A percentile compares a stretch with the other conserved stretches of the same genome.
phyloP scores from a whole-genome alignment of 2,113 vertebrate species.

The Camarhynchus parvulus region DNA sequence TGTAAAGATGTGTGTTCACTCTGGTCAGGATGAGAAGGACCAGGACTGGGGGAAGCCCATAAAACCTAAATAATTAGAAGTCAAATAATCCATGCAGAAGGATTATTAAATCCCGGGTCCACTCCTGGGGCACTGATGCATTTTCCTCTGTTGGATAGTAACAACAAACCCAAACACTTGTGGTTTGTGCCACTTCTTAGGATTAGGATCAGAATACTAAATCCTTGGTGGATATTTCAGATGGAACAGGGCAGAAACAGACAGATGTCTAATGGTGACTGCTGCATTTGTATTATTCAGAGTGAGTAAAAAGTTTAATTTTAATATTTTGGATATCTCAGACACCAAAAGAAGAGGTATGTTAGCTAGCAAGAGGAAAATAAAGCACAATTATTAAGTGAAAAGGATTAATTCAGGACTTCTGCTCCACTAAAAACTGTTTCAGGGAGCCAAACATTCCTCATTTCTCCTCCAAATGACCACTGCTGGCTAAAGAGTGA shows the following conservation, averaged over 20 bases:
- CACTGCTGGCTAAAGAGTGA: not conserved
- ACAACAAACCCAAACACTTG: not conserved
- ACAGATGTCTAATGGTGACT: not conserved
- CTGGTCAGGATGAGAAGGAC: not conserved
- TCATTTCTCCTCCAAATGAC: not conserved
- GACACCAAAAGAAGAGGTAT: not conserved
- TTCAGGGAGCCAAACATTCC: not conserved
- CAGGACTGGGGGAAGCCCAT: not conserved
- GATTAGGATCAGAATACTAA: not conserved
- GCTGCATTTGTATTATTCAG: not conserved
- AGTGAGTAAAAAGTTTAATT: not conserved
- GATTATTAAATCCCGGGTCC: not conserved
- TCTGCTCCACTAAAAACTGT: not conserved
- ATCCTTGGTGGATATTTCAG: not conserved
- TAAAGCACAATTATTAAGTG: not conserved
- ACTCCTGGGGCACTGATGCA: not conserved
- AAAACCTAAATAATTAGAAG: not conserved
- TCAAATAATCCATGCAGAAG: not conserved
- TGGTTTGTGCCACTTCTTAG: not conserved
- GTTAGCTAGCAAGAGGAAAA: not conserved
- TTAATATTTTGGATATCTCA: not conserved
- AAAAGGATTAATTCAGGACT: not conserved
- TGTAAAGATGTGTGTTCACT: not conserved
- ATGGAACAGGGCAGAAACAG: not conserved
- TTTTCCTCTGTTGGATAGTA: not conserved